Percentiles rank a stretch among this genome's conserved stretches.
These are phyloP conservation scores for Chromis chromis DNA, from an alignment of 2,797 vertebrate genomes.

Conservation along the genomic window DNA sequence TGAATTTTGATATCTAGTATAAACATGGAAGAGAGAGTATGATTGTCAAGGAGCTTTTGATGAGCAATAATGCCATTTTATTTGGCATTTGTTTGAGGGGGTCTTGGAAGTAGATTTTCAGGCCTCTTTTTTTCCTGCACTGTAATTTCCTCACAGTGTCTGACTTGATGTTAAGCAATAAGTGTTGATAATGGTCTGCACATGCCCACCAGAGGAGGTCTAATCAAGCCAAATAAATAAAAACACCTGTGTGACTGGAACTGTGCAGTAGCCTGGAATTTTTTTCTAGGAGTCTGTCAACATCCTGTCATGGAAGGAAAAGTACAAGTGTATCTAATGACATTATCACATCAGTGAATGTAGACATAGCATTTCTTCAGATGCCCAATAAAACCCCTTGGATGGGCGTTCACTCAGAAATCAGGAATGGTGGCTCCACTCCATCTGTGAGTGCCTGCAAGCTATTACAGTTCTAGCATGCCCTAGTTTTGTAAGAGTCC, in stretches of 20 bases:
- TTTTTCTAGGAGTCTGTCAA: not conserved
- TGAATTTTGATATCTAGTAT: no score
- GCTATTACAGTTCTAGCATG: not conserved
- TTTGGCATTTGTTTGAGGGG: no score
- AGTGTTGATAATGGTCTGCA: not conserved
- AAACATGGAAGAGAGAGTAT: no score
- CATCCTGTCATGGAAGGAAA: not conserved
- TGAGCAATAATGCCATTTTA: no score
- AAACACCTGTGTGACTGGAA: constrained; percentile 9
- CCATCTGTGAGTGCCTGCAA: constrained; percentile 6
- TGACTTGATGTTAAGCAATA: constrained; percentile 3
- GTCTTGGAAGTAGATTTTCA: no score
- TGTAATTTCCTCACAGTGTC: not conserved
- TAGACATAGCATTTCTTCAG: not conserved
- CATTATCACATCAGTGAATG: not conserved
- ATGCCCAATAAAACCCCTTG: not conserved
- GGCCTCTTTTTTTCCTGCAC: no score
- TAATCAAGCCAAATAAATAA: not conserved
- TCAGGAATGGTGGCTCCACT: constrained; percentile 15
- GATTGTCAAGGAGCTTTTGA: no score
- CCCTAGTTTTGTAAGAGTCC: constrained; percentile 10
- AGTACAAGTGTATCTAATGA: not conserved
- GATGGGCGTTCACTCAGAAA: not conserved
- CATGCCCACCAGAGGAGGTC: not conserved
- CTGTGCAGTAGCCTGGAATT: not conserved